Evolutionary conservation across 2,113 vertebrate species (phyloP).

Genomic region (Ciconia stormi): DNA sequence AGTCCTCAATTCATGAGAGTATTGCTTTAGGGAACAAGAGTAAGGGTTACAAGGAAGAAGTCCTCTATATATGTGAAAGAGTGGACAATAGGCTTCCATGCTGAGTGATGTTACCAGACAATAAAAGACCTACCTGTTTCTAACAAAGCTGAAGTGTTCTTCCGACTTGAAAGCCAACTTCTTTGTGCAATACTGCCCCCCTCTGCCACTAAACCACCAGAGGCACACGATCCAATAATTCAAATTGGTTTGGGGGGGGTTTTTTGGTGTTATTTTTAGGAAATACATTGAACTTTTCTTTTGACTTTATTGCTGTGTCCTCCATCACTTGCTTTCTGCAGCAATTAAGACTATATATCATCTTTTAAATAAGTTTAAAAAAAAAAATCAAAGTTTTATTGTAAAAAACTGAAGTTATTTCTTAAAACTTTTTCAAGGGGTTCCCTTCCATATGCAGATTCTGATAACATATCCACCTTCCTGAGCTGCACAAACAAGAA

Average conservation of each 20-base stretch:
- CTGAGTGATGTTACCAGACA: not conserved
- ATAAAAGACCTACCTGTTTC: not conserved
- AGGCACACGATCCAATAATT: not conserved
- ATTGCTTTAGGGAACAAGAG: not conserved
- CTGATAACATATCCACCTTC: not conserved
- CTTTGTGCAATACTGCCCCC: constrained; percentile 45
- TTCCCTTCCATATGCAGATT: not conserved
- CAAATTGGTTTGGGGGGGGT: not conserved
- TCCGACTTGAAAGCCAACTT: fast-evolving
- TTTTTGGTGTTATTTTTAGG: not conserved
- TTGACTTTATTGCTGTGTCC: not conserved
- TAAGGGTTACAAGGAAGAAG: not conserved
- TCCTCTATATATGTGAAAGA: not conserved
- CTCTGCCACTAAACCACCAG: not conserved
- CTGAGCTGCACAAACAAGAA: not conserved
- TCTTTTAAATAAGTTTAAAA: not conserved
- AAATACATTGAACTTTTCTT: not conserved
- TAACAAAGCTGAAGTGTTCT: not conserved
- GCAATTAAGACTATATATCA: not conserved
- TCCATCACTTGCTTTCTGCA: not conserved
- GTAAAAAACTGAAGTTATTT: not conserved
- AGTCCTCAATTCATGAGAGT: not conserved
- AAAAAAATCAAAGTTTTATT: not conserved
- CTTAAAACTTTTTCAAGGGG: not conserved
- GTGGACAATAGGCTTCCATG: not conserved